Evolutionary conservation across 2,797 vertebrate genomes (phyloP).

Genomic region (Borostomias antarcticus): DNA sequence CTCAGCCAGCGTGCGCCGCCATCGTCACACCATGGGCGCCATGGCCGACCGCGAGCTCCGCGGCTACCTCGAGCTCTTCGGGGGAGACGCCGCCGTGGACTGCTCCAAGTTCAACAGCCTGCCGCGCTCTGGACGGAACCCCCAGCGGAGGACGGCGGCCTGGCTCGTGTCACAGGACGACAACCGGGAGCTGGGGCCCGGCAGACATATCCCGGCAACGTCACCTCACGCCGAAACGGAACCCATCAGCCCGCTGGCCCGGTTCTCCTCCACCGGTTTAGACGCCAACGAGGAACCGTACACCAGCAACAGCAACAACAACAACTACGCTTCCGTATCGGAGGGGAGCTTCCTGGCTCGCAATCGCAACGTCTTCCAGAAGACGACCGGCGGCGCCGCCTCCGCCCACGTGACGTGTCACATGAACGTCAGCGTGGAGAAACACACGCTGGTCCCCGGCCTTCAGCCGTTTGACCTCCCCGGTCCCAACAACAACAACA

Average conservation of each 20-base stretch:
- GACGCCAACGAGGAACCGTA: conserved; percentile 57
- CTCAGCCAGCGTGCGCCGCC: conserved; percentile 85
- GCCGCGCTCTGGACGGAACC: conserved; percentile 78
- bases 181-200: conserved; percentile 66
- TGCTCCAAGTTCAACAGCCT: conserved; percentile 88
- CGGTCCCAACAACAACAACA: conserved; percentile 74
- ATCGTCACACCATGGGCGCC: conserved; percentile 83
- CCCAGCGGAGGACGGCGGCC: conserved; percentile 68
- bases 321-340: conserved; percentile 59
- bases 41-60: conserved; percentile 84
- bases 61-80: conserved; percentile 83
- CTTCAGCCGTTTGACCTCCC: conserved; percentile 80
- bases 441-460: conserved; percentile 80
- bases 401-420: conserved; percentile 43
- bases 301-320: conserved; percentile 61
- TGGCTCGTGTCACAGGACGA: conserved; percentile 79
- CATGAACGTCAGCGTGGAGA: conserved; percentile 80
- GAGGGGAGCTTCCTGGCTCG: conserved; percentile 65
- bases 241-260: conserved; percentile 69
- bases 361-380: conserved; percentile 60
- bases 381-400: no score
- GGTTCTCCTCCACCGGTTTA: conserved; percentile 63
- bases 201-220: conserved; percentile 44
- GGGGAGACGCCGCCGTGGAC: conserved; percentile 54
- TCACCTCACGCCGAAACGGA: conserved; percentile 69